These are phyloP conservation scores for Pollachius pollachius DNA, from an alignment of 2,113 vertebrate species.

Conservation along the genomic window DNA sequence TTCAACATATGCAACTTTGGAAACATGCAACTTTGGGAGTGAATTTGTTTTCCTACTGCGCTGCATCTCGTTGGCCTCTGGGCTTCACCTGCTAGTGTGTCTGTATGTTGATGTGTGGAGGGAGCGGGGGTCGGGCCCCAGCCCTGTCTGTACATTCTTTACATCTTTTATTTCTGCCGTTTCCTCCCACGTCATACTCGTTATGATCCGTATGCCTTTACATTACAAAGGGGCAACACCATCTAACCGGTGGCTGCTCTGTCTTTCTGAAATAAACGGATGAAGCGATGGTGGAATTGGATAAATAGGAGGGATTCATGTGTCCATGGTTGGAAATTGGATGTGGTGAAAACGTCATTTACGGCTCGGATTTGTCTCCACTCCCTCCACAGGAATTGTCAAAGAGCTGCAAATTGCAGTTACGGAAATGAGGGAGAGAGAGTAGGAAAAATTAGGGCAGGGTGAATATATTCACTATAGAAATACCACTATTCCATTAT, in stretches of 20 bases:
- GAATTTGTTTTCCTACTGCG: constrained; percentile 69
- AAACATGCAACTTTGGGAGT: constrained; percentile 39
- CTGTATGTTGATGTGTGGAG: constrained; percentile 49
- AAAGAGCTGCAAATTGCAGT: too few relatives aligned
- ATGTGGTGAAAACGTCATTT: too few relatives aligned
- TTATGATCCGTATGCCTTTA: constrained; percentile 61
- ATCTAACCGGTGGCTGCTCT: too few relatives aligned
- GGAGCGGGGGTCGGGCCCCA: constrained; percentile 28
- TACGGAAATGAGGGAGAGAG: too few relatives aligned
- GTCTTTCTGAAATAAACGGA: too few relatives aligned
- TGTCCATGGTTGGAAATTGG: too few relatives aligned
- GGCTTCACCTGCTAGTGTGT: constrained; percentile 64
- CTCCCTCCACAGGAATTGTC: too few relatives aligned
- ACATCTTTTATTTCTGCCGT: constrained; percentile 64
- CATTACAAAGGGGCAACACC: too few relatives aligned
- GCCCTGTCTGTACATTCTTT: constrained; percentile 43
- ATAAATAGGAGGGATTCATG: constrained; percentile 7
- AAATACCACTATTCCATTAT: too few relatives aligned
- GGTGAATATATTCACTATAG: too few relatives aligned
- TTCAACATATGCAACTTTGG: constrained; percentile 59
- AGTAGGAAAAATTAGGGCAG: too few relatives aligned
- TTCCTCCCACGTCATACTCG: constrained; percentile 68
- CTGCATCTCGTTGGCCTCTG: constrained; percentile 71
- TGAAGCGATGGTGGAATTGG: constrained; percentile 18
- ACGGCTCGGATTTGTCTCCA: too few relatives aligned